phyloP scores from a whole-genome alignment of 2,888 invertebrate species.

The Cetonia aurata region DNA sequence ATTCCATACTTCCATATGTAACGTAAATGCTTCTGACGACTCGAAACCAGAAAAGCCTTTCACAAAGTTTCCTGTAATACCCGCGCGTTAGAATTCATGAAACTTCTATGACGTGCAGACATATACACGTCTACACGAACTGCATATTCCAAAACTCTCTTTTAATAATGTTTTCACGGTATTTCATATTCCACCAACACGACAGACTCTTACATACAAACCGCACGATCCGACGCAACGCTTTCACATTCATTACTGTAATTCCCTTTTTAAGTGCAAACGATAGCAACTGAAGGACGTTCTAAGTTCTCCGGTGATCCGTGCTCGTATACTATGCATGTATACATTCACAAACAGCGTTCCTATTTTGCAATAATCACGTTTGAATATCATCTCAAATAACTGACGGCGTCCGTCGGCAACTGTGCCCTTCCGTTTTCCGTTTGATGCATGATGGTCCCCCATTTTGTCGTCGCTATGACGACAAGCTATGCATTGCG shows the following conservation, averaged over 20 bases:
- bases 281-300: background rate
- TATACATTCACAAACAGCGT: background rate
- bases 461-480: slow-evolving; percentile 1
- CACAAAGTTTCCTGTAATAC: too few species aligned
- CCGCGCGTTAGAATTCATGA: too few species aligned
- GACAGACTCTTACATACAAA: too few species aligned
- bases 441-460: slow-evolving; percentile 11
- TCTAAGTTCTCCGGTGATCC: background rate
- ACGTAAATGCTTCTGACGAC: too few species aligned
- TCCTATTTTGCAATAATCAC: slow-evolving; percentile 12
- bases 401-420: background rate
- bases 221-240: background rate
- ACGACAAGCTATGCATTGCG: background rate
- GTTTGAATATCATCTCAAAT: background rate
- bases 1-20: too few species aligned
- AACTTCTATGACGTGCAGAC: too few species aligned
- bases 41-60: too few species aligned
- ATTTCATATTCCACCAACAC: background rate
- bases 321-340: background rate
- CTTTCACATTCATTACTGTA: slow-evolving; percentile 6
- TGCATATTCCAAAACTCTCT: too few species aligned
- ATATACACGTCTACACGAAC: too few species aligned
- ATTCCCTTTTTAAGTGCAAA: background rate
- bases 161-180: background rate
- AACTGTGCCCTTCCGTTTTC: background rate